A percentile compares a stretch with the other conserved stretches of the same genome.
phyloP scores from a whole-genome alignment of 2,888 invertebrate genomes.

The Apocheima hispidaria region DNA sequence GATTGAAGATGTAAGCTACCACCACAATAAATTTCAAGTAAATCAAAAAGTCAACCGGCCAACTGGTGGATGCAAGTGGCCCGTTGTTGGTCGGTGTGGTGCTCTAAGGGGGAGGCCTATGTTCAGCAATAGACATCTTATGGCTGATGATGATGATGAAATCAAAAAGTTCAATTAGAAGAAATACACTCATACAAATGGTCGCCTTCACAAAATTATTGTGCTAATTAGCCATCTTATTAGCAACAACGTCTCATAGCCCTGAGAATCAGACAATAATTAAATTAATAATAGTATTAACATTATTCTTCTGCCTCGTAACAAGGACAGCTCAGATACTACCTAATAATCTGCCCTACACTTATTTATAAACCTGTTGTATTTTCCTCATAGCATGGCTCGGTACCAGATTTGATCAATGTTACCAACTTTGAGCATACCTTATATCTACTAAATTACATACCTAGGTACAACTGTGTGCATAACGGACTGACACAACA shows the following conservation, averaged over 20 bases:
- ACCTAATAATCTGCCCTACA: slow-evolving; percentile 16
- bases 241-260: slow-evolving; percentile 3
- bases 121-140: no score
- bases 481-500: no score
- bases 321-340: slow-evolving; percentile 25
- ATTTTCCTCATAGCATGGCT: slow-evolving; percentile 36
- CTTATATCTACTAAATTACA: not conserved
- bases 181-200: not conserved
- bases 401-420: slow-evolving; percentile 21
- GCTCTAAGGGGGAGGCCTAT: no score
- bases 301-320: slow-evolving; percentile 23
- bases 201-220: not conserved
- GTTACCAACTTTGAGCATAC: slow-evolving; percentile 8
- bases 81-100: no score
- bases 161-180: no score
- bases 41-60: no score
- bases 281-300: slow-evolving; percentile 14
- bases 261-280: slow-evolving; percentile 17
- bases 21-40: no score
- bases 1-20: no score
- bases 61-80: no score
- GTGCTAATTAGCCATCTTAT: not conserved
- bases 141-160: no score
- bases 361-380: slow-evolving; percentile 37
- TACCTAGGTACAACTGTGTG: not conserved